A percentile compares a stretch with the other conserved stretches of the same genome.
Conservation (phyloP, 2,797 vertebrate genomes). For the Acridotheres tristis region DNA sequence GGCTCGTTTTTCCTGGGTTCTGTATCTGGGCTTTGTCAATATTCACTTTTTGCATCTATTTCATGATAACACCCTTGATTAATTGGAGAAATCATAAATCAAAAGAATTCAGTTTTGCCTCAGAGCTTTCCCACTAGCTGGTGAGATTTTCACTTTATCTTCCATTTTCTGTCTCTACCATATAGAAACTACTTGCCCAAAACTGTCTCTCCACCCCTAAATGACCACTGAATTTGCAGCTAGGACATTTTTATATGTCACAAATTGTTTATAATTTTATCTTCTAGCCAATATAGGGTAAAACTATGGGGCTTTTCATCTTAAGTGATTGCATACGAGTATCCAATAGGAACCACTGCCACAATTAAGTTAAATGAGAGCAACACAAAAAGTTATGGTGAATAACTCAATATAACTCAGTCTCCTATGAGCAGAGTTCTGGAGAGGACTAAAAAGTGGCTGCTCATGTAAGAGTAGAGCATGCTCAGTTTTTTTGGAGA, state of each 20-base stretch:
- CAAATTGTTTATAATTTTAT: background rate
- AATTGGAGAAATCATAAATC: background rate
- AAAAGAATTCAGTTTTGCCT: background rate
- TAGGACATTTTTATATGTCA: background rate
- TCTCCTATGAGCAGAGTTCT: background rate
- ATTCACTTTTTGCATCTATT: background rate
- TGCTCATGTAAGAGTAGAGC: background rate
- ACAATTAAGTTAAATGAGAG: background rate
- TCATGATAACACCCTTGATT: background rate
- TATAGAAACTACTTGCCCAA: background rate
- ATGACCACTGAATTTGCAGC: background rate
- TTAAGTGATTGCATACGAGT: background rate
- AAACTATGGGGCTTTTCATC: background rate
- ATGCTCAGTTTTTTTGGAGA: background rate
- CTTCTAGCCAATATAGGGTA: background rate
- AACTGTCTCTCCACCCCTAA: background rate
- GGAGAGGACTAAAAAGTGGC: background rate
- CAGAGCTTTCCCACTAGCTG: background rate
- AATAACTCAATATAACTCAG: background rate
- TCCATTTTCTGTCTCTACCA: background rate
- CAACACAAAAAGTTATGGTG: background rate
- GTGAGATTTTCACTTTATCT: background rate
- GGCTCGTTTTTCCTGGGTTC: background rate
- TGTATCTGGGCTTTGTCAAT: background rate
- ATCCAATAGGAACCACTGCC: background rate